phyloP scores from a whole-genome alignment of 2,797 vertebrate genomes.

The Poecilia picta region DNA sequence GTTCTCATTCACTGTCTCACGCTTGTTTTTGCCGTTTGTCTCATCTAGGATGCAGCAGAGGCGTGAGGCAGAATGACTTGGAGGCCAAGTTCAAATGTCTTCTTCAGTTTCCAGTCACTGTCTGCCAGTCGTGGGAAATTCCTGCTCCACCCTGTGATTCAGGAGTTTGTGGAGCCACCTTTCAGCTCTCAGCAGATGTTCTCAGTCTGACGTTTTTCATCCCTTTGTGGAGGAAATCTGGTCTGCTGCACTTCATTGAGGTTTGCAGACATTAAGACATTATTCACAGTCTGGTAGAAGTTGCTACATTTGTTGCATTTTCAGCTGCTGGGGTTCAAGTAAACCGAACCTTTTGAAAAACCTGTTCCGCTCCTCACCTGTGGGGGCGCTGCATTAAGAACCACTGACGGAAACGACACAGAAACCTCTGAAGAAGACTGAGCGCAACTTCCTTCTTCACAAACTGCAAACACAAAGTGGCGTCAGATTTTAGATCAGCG shows the following conservation, averaged over 20 bases:
- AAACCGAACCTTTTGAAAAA: too few relatives aligned
- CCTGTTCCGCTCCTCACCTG: too few relatives aligned
- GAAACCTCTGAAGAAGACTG: too few relatives aligned
- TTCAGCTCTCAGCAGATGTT: not conserved
- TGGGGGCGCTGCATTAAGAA: too few relatives aligned
- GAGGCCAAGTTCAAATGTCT: not conserved
- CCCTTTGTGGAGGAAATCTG: not conserved
- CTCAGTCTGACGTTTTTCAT: not conserved
- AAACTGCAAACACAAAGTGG: too few relatives aligned
- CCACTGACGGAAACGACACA: too few relatives aligned
- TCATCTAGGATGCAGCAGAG: constrained; percentile 9
- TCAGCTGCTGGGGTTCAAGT: too few relatives aligned
- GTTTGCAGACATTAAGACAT: not conserved
- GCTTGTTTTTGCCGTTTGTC: constrained; percentile 24
- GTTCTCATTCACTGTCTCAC: constrained; percentile 62
- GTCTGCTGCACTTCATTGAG: not conserved
- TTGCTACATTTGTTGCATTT: too few relatives aligned
- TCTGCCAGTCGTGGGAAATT: not conserved
- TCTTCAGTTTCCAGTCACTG: not conserved
- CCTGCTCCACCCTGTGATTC: not conserved
- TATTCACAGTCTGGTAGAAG: too few relatives aligned
- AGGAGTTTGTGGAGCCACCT: not conserved
- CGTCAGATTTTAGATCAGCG: too few relatives aligned
- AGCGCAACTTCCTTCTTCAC: too few relatives aligned
- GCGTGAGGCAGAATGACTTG: not conserved